A percentile compares a stretch with the other conserved stretches of the same genome.
Evolutionary conservation across 2,113 vertebrate species (phyloP).

Genomic region (Bubo bubo): DNA sequence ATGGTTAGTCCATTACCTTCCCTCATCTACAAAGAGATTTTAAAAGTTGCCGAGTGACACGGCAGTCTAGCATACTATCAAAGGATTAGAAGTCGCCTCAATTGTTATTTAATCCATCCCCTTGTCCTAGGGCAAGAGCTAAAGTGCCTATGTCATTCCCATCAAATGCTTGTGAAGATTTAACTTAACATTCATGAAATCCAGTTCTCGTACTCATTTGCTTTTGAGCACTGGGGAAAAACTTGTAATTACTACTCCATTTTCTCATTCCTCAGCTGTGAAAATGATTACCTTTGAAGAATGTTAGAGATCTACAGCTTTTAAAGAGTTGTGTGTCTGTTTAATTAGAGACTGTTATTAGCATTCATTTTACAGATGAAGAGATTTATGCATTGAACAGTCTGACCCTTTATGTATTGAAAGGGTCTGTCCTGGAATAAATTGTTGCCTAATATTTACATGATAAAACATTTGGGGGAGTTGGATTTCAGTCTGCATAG

Average conservation of each 20-base stretch:
- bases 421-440: neutral
- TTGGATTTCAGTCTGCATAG: neutral
- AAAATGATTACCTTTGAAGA: neutral
- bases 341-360: slow-evolving; percentile 10
- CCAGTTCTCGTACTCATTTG: neutral
- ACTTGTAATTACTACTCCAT: neutral
- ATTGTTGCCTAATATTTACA: neutral
- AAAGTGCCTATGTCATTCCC: neutral
- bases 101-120: neutral
- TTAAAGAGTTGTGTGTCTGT: neutral
- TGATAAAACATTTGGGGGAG: neutral
- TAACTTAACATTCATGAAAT: neutral
- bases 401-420: neutral
- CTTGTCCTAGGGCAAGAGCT: neutral
- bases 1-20: neutral
- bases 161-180: neutral
- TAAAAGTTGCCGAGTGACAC: neutral
- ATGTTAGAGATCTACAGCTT: neutral
- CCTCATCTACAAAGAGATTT: neutral
- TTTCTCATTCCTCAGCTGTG: neutral
- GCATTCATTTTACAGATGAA: neutral
- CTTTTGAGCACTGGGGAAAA: neutral
- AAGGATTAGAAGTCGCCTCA: neutral
- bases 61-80: neutral
- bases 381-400: neutral